Base-by-base conservation (phyloP, 2,113 vertebrate species). In the Phyllopteryx taeniolatus region DNA sequence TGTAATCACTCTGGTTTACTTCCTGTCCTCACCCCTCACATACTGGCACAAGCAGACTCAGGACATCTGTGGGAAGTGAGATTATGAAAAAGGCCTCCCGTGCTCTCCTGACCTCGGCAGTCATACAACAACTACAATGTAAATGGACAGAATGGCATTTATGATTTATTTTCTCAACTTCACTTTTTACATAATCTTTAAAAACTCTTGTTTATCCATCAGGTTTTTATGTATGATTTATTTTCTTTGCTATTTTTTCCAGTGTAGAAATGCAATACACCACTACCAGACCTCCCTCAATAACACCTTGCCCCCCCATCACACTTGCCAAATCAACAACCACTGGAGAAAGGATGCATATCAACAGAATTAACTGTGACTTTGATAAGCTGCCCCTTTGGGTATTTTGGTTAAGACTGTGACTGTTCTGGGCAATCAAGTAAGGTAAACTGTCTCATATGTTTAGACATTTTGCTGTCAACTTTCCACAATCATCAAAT, bases 61-160 rank as follows among this genome's bases (percentile, higher is more conserved):
- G 79, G 77, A 82, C 73, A 85, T 88, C 80, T 89, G 85, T 72
- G 78, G 87, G 87, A 89, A 86, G 77, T 77, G 75, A 83, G 85
- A 80, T 84, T 88, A 79, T 78, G 75, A 83, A 88, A 85, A 67
- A 20, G 47, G 51, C 78, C 73, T 79, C 73, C 67, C 43, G 68
- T 75, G 79, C 83, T 77, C 75, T 78, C 43, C 33, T 84, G 69
- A 85, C 83, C 80, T n/a, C 49, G 17, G 43, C 59, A 8, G 12
- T 20, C 72, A 31, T 22, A 39, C 73, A 74, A 42, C 7, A 35
- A 39, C 49, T 63, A 81, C 43, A 44, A 47, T 46, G 59, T 14
- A 70, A 70, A 49, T n/a, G 13, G 61, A 63, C 67, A 69, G 71
- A 75, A 69, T 70, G 49, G 47, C 43, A 12, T 22, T 64, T 62